These are phyloP conservation scores for Oenanthe melanoleuca DNA, from an alignment of 2,113 vertebrate genomes.

Conservation along the genomic window DNA sequence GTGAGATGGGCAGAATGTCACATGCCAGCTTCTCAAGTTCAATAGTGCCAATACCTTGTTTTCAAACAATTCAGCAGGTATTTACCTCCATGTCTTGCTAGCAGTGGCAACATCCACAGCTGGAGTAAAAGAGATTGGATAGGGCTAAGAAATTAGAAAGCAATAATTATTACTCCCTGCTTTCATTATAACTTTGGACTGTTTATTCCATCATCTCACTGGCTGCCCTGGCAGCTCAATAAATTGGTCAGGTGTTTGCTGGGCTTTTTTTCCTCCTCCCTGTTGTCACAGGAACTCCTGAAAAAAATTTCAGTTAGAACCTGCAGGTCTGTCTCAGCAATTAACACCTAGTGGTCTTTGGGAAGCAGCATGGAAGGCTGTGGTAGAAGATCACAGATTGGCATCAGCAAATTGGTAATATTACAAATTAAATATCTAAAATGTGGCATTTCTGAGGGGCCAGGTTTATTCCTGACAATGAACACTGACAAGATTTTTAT, in stretches of 20 bases:
- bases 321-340: not conserved
- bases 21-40: not conserved
- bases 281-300: not conserved
- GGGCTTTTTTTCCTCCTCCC: not conserved
- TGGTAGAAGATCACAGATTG: not conserved
- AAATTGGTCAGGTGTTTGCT: not conserved
- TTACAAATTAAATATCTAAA: not conserved
- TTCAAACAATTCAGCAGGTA: not conserved
- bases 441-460: not conserved
- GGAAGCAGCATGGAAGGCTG: not conserved
- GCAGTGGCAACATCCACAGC: not conserved
- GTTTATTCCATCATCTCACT: not conserved
- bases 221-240: not conserved
- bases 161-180: not conserved
- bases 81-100: not conserved
- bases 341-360: not conserved
- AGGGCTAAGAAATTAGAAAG: not conserved
- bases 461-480: not conserved
- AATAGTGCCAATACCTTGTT: fast-evolving
- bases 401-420: not conserved
- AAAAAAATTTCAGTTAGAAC: not conserved
- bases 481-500: not conserved
- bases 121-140: not conserved
- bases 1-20: not conserved
- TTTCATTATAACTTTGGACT: not conserved